These are phyloP conservation scores for Polypedilum vanderplanki DNA, from an alignment of 1,140 invertebrate species.

Conservation along the genomic window DNA sequence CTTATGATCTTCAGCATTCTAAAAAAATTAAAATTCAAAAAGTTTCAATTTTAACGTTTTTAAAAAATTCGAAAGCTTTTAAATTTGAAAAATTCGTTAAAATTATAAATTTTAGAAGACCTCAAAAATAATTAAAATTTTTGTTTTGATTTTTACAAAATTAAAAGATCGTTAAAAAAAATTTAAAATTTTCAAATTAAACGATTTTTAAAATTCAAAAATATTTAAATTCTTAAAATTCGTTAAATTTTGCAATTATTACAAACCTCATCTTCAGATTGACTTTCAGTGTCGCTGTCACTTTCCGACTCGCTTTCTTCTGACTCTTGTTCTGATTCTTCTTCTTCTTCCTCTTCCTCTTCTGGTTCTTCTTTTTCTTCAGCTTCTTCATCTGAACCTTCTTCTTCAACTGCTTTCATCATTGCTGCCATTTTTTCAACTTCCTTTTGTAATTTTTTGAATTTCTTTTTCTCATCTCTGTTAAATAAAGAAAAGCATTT, in stretches of 20 bases:
- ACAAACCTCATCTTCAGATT: conserved; percentile 54
- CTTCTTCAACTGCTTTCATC: conserved; percentile 70
- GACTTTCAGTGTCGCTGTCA: conserved; percentile 56
- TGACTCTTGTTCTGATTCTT: conserved; percentile 52
- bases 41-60: no score
- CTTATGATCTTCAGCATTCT: conserved; percentile 55
- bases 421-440: conserved; percentile 81
- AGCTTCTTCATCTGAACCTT: conserved; percentile 60
- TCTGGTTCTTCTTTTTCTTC: conserved; percentile 59
- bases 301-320: conserved; percentile 50
- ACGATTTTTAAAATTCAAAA: no score
- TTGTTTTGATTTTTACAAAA: no score
- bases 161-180: no score
- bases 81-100: no score
- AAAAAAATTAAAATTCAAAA: conserved; percentile 32
- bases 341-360: conserved; percentile 54
- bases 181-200: no score
- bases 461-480: conserved; percentile 66
- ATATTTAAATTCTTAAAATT: no score
- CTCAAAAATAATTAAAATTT: no score
- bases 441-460: conserved; percentile 71
- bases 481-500: conserved; percentile 33
- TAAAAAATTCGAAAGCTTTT: no score
- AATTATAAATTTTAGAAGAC: no score
- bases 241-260: background rate